Percentiles rank a stretch among this genome's conserved stretches.
Conservation (phyloP, 1,140 invertebrate species). For the Tribolium castaneum region DNA sequence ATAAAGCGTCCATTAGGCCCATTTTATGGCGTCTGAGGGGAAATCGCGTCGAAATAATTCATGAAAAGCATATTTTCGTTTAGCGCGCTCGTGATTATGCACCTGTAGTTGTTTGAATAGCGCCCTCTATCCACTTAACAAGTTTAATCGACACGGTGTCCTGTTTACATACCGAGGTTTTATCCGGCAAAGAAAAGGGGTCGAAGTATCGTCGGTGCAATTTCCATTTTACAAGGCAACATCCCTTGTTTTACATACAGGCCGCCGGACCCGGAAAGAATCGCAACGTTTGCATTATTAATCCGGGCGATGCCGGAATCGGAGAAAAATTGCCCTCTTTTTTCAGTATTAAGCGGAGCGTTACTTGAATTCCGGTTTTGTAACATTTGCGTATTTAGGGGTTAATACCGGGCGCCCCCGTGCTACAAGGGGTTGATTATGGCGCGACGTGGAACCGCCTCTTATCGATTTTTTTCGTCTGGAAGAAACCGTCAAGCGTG, state of each 20-base stretch:
- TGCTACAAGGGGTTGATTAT: conserved; percentile 22
- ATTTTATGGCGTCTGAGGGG: neutral
- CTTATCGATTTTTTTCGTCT: conserved; percentile 36
- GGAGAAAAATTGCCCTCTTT: conserved; percentile 15
- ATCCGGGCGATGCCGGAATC: conserved; percentile 5
- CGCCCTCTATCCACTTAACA: neutral
- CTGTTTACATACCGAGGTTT: conserved; percentile 1
- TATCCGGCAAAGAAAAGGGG: neutral
- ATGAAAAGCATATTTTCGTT: neutral
- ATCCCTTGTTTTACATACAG: conserved; percentile 3
- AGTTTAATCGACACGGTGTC: conserved; percentile 2
- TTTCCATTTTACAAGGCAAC: conserved; percentile 11
- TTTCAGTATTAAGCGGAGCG: conserved; percentile 3
- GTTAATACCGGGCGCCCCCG: conserved; percentile 2
- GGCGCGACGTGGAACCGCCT: neutral
- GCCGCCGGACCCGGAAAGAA: neutral
- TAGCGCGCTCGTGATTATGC: neutral
- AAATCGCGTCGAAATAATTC: neutral
- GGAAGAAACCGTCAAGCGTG: conserved; percentile 22
- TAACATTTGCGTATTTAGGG: conserved; percentile 20
- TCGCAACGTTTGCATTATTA: neutral
- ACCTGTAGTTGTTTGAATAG: neutral
- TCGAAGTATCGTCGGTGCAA: neutral
- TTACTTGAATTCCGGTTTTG: conserved; percentile 14
- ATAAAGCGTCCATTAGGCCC: conserved; percentile 10